These are phyloP conservation scores for Drosophila recens DNA, from an alignment of 2,888 invertebrate genomes.

Conservation along the genomic window DNA sequence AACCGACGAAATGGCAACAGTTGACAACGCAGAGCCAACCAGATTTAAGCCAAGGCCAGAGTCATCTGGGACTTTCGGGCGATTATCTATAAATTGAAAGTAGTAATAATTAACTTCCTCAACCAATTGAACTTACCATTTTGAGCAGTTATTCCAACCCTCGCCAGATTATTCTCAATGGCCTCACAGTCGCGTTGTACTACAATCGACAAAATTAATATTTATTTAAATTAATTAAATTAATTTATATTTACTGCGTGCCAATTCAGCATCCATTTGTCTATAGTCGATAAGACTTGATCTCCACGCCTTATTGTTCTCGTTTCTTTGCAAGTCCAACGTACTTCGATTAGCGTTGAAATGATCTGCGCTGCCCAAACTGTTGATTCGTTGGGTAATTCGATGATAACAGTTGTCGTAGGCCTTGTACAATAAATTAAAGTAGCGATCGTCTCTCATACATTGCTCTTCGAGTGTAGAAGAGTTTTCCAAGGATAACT, in stretches of 20 bases:
- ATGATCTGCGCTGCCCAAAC: not conserved
- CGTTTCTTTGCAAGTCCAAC: not conserved
- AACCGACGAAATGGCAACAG: not conserved
- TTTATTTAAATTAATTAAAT: too few species aligned
- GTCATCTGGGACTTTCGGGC: not conserved
- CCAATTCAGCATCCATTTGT: conserved; percentile 23
- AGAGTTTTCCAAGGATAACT: conserved; percentile 14
- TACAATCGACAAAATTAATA: conserved; percentile 1
- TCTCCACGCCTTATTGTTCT: conserved; percentile 21
- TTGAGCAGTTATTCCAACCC: not conserved
- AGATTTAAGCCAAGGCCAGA: not conserved
- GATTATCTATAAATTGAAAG: conserved; percentile 14
- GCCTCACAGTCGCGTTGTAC: conserved; percentile 32
- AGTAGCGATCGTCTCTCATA: conserved; percentile 42
- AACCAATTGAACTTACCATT: conserved; percentile 6
- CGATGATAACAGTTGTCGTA: conserved; percentile 24
- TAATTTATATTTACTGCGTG: conserved; percentile 20
- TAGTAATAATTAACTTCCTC: too few species aligned
- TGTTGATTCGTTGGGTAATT: not conserved
- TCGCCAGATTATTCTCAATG: conserved; percentile 10
- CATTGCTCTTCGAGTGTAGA: conserved; percentile 27
- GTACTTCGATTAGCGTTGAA: not conserved
- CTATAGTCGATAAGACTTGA: conserved; percentile 22
- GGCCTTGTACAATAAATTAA: conserved; percentile 39
- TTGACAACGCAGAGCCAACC: conserved; percentile 19